Conservation (phyloP, 2,888 invertebrate species). For the Odontocerum albicorne region DNA sequence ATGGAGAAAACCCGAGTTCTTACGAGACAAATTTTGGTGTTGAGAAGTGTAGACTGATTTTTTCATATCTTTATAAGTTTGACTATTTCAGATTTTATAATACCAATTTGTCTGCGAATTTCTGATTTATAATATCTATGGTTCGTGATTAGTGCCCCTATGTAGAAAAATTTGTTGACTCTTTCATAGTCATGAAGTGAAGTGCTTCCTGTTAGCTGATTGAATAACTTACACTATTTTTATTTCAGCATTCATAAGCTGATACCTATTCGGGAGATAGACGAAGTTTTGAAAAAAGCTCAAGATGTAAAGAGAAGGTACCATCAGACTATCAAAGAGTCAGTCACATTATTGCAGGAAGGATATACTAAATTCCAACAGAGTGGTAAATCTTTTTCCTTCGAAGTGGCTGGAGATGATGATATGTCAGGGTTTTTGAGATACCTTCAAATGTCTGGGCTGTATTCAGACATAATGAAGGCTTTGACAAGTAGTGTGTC, state of each 20-base stretch:
- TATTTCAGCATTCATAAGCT: slow-evolving; percentile 14
- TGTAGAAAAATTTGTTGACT: neutral
- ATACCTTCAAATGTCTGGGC: slow-evolving; percentile 4
- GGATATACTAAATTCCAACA: slow-evolving; percentile 14
- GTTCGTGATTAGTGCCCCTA: neutral
- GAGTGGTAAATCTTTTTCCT: slow-evolving; percentile 4
- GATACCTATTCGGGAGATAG: slow-evolving; percentile 2
- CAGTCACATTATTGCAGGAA: slow-evolving; percentile 3
- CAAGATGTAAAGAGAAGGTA: slow-evolving; percentile 10
- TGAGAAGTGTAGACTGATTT: too few relatives aligned
- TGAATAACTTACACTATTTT: neutral
- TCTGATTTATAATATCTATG: neutral
- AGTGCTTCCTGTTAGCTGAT: neutral
- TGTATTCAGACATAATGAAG: slow-evolving; percentile 3
- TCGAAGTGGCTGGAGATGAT: slow-evolving; percentile 14
- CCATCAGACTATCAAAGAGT: slow-evolving; percentile 12
- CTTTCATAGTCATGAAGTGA: neutral
- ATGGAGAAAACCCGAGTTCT: too few relatives aligned
- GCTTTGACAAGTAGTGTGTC: neutral
- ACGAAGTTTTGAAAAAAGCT: slow-evolving; percentile 5
- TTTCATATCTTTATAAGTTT: too few relatives aligned
- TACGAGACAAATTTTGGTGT: too few relatives aligned
- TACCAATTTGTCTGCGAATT: too few relatives aligned
- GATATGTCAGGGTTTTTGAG: slow-evolving; percentile 14
- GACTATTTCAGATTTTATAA: too few relatives aligned